A percentile compares a stretch with the other conserved stretches of the same genome.
Conservation (phyloP, 2,797 vertebrate genomes). For the Acanthurus lineatus region DNA sequence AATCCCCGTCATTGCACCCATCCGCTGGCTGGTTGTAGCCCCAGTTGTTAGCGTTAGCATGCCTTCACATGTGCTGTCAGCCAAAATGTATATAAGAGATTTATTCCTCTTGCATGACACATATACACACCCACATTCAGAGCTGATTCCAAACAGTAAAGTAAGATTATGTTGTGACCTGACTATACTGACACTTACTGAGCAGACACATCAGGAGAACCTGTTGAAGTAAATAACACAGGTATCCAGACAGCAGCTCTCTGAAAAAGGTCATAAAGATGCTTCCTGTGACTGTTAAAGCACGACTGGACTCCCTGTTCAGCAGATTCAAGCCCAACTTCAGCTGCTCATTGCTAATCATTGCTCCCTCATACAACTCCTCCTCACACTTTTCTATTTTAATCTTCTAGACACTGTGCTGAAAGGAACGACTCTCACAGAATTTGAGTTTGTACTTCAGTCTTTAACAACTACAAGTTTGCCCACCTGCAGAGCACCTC, state of each 20-base stretch:
- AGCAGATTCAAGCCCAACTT: not conserved
- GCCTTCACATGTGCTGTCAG: not conserved
- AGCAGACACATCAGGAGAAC: not conserved
- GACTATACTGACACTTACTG: no score
- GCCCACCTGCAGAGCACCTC: not conserved
- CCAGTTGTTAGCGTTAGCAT: not conserved
- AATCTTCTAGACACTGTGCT: not conserved
- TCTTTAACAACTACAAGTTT: not conserved
- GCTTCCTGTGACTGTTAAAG: not conserved
- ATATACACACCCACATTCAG: not conserved
- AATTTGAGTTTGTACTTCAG: not conserved
- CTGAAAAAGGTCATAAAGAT: not conserved
- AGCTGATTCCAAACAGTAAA: no score
- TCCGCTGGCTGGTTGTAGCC: not conserved
- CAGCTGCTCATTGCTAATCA: not conserved
- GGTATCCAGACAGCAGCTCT: not conserved
- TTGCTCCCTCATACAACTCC: not conserved
- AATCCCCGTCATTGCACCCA: no score
- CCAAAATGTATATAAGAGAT: not conserved
- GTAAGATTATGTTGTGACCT: no score
- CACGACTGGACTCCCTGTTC: not conserved
- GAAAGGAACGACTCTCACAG: not conserved
- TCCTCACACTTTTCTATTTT: not conserved
- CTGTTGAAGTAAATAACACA: no score
- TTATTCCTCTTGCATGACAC: not conserved